Conservation (phyloP, 1,140 invertebrate genomes). For the Diuraphis noxia region DNA sequence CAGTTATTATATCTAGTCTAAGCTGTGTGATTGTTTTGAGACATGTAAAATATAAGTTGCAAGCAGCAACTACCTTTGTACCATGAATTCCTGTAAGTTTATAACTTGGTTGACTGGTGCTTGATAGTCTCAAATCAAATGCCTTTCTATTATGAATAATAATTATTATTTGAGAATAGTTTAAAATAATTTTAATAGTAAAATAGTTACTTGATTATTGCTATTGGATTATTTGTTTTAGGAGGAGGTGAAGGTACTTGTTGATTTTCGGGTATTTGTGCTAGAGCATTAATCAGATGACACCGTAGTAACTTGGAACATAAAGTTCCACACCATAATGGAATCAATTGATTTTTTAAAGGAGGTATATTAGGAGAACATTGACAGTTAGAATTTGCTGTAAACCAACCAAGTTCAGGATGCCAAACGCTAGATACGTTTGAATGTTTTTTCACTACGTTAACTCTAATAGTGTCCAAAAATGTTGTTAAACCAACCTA, state of each 20-base stretch:
- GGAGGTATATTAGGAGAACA: conserved; percentile 48
- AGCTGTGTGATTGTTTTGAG: conserved; percentile 88
- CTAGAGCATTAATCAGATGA: conserved; percentile 38
- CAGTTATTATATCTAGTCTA: conserved; percentile 91
- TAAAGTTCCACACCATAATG: conserved; percentile 48
- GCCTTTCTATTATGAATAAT: conserved; percentile 60
- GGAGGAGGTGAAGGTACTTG: conserved; percentile 47
- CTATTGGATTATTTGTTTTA: conserved; percentile 46
- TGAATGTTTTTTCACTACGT: conserved; percentile 43
- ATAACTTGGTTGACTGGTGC: conserved; percentile 37
- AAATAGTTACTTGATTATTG: conserved; percentile 27
- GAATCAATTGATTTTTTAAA: conserved; percentile 41
- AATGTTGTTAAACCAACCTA: conserved; percentile 42
- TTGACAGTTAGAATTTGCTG: conserved; percentile 46
- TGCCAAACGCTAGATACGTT: conserved; percentile 47
- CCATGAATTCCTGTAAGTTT: conserved; percentile 27
- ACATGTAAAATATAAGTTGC: conserved; percentile 88
- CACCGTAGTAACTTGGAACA: conserved; percentile 31
- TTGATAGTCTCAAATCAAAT: conserved; percentile 59
- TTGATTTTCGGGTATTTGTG: conserved; percentile 39
- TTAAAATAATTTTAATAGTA: background rate
- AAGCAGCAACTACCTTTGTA: conserved; percentile 75
- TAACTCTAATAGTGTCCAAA: conserved; percentile 38
- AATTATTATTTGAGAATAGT: background rate
- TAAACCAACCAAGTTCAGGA: conserved; percentile 49